Evolutionary conservation across 2,888 invertebrate genomes (phyloP), one percentile per base, ranked within the genome.

Genomic region (Cybosia mesomella): DNA sequence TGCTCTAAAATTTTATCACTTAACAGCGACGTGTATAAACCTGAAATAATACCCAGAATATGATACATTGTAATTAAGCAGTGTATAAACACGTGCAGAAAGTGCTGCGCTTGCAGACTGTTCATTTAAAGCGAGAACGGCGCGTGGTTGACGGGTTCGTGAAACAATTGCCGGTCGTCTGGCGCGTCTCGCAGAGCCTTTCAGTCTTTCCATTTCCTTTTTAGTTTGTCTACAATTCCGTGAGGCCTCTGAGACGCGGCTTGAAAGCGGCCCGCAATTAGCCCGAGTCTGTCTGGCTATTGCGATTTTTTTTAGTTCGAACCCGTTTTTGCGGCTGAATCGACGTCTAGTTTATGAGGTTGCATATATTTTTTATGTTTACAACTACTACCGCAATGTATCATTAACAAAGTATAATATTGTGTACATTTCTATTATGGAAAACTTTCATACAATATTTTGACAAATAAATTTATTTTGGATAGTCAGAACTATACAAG

Each of bases 191-290:
- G 78, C 75, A 63, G 21, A 63, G 73, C 73, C 79, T 84, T 87
- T 85, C 84, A 87, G 77, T 83, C 84, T 84, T 87, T 89, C 90
- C 84, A 83, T 84, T 86, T 87, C 84, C 84, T 85, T 87, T 89
- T 90, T 85, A 84, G 85, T 86, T 87, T 85, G 83, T 83, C 81
- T 84, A 83, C 84, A 83, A 83, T 86, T 83, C 83, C 82, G 81
- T 70, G 68, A 82, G 84, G 82, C 79, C 74, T 80, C 79, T 68
- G 84, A 83, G 85, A 83, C 84, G 83, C 83, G 76, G 82, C 77
- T 85, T 90, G 89, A 89, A 91, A 91, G 89, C 88, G 87, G 83
- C 75, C 83, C 76, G 89, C 91, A 91, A 91, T 91, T 91, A 91
- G 90, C 89, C 83, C 81, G 77, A 80, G 84, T 81, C 83, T 85